Evolutionary conservation across 2,888 invertebrate genomes (phyloP), one percentile per base, ranked within the genome.

Genomic region (Cremastinae sp.): DNA sequence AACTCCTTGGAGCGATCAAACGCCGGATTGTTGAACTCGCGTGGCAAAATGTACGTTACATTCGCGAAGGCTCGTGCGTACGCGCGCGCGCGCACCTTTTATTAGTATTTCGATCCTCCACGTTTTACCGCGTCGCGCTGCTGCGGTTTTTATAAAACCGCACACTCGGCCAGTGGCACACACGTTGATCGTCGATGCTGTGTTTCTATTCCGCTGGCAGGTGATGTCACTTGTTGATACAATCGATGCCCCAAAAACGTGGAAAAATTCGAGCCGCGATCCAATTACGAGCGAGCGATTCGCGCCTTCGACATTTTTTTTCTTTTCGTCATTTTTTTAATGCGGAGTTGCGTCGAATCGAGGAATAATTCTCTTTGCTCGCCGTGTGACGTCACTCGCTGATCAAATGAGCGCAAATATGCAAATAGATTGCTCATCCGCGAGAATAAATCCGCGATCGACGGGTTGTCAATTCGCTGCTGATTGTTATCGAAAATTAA

Each of bases 181-280:
- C 71, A 71, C 66, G 66, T 43, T 18, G 34, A 56, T 45, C 28
- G 54, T 34, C 61, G 49, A 56, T 36, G 28, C n/a, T n/a, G n/a
- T n/a, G n/a, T 58, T 68, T 51, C 34, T 43, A 14, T 64, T 18
- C 14, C 0, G n/a, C 49, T 47, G 38, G 58, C 72, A 72, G 75
- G 72, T 72, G 72, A 72, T 64, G 68, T 76, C 75, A 76, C 75
- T 72, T 76, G 75, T 68, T 72, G 72, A 76, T 59, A 49, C 58
- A 75, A 75, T 75, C 75, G 18, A 56, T 66, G 47, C 14, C 43
- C 65, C 59, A 62, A 75, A 16, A 58, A 54, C 49, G 66, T 54
- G 54, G 49, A 58, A 64, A 72, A n/a, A n/a, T n/a, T n/a, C n/a
- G n/a, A n/a, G n/a, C n/a, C n/a, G n/a, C n/a, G n/a, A n/a, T n/a